These are phyloP conservation scores for Hydrotaea cyrtoneurina DNA, from an alignment of 2,888 invertebrate species.

Conservation along the genomic window DNA sequence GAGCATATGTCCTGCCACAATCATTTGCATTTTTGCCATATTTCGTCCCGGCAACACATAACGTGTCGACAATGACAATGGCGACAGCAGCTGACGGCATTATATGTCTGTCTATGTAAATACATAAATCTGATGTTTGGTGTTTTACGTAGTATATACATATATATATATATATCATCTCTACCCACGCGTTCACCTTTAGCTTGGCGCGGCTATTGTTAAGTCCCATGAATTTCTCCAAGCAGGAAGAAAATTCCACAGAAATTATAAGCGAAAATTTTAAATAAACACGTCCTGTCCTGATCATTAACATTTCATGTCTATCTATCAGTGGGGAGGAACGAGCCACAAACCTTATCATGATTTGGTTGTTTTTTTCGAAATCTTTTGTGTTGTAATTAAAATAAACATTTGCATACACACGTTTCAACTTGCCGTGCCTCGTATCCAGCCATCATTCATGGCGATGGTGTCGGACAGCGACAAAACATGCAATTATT, in stretches of 20 bases:
- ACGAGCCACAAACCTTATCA: conserved; percentile 45
- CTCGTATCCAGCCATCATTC: background rate
- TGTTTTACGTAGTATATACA: no score
- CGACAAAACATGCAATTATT: conserved; percentile 49
- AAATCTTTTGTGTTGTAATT: conserved; percentile 63
- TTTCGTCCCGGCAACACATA: conserved; percentile 20
- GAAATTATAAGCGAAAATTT: conserved; percentile 35
- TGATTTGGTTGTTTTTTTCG: background rate
- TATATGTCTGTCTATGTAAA: background rate
- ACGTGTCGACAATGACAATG: conserved; percentile 51
- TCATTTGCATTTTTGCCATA: conserved; percentile 38
- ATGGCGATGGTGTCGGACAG: background rate
- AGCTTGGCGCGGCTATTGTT: no score
- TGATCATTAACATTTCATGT: conserved; percentile 37
- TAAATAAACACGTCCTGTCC: conserved; percentile 44
- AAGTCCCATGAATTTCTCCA: background rate
- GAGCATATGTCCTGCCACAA: conserved; percentile 38
- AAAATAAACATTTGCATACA: conserved; percentile 60
- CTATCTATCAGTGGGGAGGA: background rate
- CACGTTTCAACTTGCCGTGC: background rate
- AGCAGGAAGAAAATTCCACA: background rate
- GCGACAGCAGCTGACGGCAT: conserved; percentile 49
- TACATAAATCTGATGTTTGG: conserved; percentile 22
- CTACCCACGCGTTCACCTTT: background rate
- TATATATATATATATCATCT: no score